These are phyloP conservation scores for Mus spicilegus DNA, from an alignment of 2,113 vertebrate species.

Conservation along the genomic window DNA sequence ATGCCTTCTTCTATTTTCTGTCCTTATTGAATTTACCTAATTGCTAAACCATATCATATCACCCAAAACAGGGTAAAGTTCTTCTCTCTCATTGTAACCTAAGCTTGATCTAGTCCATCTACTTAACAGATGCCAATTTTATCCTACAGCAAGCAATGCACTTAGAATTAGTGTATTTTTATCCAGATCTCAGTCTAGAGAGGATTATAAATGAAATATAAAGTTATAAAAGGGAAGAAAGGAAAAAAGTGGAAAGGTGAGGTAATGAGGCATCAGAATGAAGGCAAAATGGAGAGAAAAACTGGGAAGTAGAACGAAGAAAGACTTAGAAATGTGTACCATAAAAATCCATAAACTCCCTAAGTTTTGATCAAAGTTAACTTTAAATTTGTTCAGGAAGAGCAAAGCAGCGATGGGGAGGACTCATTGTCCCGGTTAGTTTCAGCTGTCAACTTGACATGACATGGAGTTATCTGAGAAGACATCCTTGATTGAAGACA, in stretches of 20 bases:
- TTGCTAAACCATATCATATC: background rate
- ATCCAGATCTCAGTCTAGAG: background rate
- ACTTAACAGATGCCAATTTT: background rate
- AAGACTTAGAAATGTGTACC: background rate
- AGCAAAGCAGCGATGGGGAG: too few species aligned
- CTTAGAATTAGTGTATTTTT: background rate
- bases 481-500: background rate
- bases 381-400: conserved; percentile 5
- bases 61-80: background rate
- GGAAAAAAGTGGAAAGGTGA: fast-evolving
- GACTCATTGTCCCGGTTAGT: background rate
- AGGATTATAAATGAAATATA: background rate
- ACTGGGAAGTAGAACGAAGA: background rate
- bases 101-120: background rate
- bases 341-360: background rate
- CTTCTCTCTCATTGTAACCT: background rate
- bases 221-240: background rate
- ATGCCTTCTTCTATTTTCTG: background rate
- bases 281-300: background rate
- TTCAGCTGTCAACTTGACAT: background rate
- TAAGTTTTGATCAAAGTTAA: background rate
- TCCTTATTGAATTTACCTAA: background rate
- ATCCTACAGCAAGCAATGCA: background rate
- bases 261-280: background rate
- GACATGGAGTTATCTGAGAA: background rate